Evolutionary conservation across 2,888 invertebrate species (phyloP), one percentile per base, ranked within the genome.

Genomic region (Synanthedon andrenaeformis): DNA sequence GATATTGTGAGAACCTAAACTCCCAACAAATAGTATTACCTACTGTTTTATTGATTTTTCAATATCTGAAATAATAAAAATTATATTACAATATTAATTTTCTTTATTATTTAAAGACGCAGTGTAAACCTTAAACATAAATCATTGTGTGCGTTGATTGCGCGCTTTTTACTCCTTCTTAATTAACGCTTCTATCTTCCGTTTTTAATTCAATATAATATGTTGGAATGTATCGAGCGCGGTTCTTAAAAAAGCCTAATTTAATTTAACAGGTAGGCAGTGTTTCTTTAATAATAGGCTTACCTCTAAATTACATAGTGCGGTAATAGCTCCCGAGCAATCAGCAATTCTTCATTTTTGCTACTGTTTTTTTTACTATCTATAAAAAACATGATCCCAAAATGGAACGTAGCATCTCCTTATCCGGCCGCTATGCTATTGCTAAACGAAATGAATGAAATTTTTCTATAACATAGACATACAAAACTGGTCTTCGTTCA

Each of bases 191-290:
- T 73, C 76, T 71, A 63, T 65, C 60, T 70, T 72, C 60, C 61
- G 73, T 80, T 77, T 79, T 67, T 62, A 76, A 76, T 76, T 71
- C 68, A 64, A 70, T 60, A 68, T 68, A 71, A 70, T 74, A 72
- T 63, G 58, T 53, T 54, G 76, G 77, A 80, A 82, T 80, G 76
- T 62, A 55, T 58, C 65, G 66, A 76, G 76, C 78, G 76, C 82
- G 79, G 79, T 79, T 79, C 79, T 80, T 81, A 82, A 85, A 83
- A 59, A 82, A 79, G 81, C 79, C 82, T 87, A 87, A 87, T 86
- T 86, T 87, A 87, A 87, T 86, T 87, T 85, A 85, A 86, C 79
- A 85, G 86, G 86, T 84, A 85, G 85, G 86, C 86, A 82, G 82
- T 65, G 77, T 72, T 78, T 75, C 75, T 81, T 82, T 86, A 87